These are phyloP conservation scores for Styela clava DNA, from an alignment of 23 tunicate species.

Conservation along the genomic window DNA sequence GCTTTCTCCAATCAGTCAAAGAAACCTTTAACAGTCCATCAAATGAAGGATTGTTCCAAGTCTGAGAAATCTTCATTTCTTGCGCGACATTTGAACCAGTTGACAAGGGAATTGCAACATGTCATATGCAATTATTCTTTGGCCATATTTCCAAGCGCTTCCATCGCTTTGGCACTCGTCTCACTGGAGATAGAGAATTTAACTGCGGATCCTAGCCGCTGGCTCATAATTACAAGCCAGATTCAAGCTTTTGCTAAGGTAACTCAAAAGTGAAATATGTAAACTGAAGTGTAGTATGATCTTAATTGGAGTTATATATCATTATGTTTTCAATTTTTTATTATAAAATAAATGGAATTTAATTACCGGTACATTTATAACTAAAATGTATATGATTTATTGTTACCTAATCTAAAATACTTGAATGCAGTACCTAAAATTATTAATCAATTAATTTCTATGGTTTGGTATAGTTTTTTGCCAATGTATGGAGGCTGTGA, in stretches of 20 bases:
- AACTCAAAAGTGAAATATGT: too few relatives aligned
- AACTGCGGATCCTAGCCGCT: conserved; percentile 12
- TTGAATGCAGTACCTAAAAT: too few relatives aligned
- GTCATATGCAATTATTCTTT: conserved; percentile 44
- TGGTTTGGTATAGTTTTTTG: too few relatives aligned
- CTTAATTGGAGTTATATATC: too few relatives aligned
- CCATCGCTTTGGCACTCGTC: conserved; percentile 55
- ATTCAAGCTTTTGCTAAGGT: conserved; percentile 58
- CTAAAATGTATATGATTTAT: too few relatives aligned
- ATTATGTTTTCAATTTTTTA: too few relatives aligned
- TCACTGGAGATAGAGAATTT: conserved; percentile 45
- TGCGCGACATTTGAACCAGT: conserved; percentile 29
- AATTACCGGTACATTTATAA: too few relatives aligned
- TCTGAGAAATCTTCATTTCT: not conserved
- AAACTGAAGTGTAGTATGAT: too few relatives aligned
- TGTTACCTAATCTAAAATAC: too few relatives aligned
- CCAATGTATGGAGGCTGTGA: too few relatives aligned
- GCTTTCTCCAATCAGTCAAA: conserved; percentile 49
- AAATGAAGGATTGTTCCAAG: not conserved
- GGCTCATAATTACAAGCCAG: conserved; percentile 48
- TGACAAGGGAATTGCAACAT: conserved; percentile 34
- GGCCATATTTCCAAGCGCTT: conserved; percentile 57
- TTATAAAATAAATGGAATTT: too few relatives aligned
- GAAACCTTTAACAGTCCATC: conserved; percentile 9
- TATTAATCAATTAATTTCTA: too few relatives aligned